Evolutionary conservation across 23 tunicate genomes (phyloP), one percentile per base, ranked within the genome.

Genomic region (Phallusia fumigata): DNA sequence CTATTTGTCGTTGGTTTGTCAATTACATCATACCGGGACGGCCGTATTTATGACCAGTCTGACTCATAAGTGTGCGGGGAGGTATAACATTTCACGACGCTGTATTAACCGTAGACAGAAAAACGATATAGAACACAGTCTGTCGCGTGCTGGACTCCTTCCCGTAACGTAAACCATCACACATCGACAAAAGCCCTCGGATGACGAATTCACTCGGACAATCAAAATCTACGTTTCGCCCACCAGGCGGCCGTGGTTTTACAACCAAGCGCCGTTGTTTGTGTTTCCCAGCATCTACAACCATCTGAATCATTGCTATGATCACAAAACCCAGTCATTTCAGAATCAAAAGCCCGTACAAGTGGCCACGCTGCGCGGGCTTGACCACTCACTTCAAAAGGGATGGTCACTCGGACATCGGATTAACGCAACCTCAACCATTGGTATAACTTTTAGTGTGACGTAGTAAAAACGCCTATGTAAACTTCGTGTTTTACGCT

Each of bases 11-110:
- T 5, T 24, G 28, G 69, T 58, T 22, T 58, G 69, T 24, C 69
- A 58, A 58, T 58, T 58, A 24, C 69, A 24, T 58, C 69, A 58
- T 16, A 51, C 47, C 47, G 47, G 10, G 10, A 40, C 69, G 69
- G 5, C 69, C 28, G 28, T 24, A 58, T 58, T 58, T 21, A 24
- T 21, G 28, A 13, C 69, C 69, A 24, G 26, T 6, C 28, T 58
- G 69, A 58, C 28, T 58, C 69, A 58, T 58, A 58, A 58, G 69
- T 24, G 69, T 58, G 69, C 69, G 3, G 69, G 69, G 26, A 58
- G 69, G 69, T 58, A 24, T 58, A 58, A 58, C 26, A 58, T 58
- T 58, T 58, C 69, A 40, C 47, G 10, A 40, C 15, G 28, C 69
- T 58, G 69, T 22, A 24, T 58, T 58, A 21, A 58, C 69, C 26